Evolutionary conservation across 2,797 vertebrate species (phyloP).

Genomic region (Bradypodion ventrale): DNA sequence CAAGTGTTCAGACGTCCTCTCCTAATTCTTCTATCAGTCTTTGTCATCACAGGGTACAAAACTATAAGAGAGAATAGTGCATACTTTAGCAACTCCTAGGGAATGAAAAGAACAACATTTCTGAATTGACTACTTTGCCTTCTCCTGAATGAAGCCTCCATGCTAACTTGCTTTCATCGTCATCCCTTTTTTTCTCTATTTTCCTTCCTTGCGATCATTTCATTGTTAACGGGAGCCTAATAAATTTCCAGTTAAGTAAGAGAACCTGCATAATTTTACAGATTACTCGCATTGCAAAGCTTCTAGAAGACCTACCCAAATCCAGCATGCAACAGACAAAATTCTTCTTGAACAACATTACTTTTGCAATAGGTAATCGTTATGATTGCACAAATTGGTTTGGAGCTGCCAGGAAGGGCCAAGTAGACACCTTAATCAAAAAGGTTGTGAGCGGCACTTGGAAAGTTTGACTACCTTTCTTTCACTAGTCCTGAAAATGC

Average conservation of each 20-base stretch:
- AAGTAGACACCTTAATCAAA: not conserved
- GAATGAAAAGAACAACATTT: slow-evolving; percentile 28
- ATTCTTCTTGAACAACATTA: slow-evolving; percentile 1
- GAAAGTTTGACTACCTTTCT: not conserved
- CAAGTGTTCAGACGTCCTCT: slow-evolving; percentile 53
- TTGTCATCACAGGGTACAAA: slow-evolving; percentile 59
- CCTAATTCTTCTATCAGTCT: slow-evolving; percentile 67
- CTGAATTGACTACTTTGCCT: slow-evolving; percentile 18
- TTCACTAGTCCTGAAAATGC: not conserved
- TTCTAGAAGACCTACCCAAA: slow-evolving; percentile 7
- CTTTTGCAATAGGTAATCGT: not conserved
- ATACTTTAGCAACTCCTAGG: slow-evolving; percentile 34
- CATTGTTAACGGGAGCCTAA: not conserved
- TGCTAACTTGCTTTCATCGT: not conserved
- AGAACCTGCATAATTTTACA: not conserved
- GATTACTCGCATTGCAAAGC: not conserved
- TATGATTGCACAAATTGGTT: not conserved
- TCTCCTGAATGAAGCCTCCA: not conserved
- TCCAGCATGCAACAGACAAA: not conserved
- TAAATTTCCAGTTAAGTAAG: slow-evolving; percentile 2
- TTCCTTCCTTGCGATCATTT: not conserved
- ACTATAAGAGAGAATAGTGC: slow-evolving; percentile 19
- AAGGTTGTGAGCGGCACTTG: accelerated
- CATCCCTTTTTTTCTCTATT: not conserved
- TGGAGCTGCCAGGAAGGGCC: not conserved